phyloP scores from a whole-genome alignment of 1,140 invertebrate species.

The Bilobella aurantiaca region DNA sequence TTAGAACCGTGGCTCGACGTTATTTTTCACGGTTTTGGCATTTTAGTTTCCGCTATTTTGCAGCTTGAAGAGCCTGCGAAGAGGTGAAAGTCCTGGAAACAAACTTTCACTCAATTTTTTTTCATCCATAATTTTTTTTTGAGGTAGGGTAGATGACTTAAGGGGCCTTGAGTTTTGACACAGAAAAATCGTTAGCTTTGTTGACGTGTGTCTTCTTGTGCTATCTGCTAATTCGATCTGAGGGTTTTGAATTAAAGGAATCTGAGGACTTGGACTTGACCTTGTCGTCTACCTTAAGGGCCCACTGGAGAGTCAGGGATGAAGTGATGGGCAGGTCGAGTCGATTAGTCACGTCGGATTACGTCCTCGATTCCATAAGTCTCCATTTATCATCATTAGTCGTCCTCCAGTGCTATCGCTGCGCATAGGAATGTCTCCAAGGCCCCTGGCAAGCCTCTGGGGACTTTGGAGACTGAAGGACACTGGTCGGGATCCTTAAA shows the following conservation, averaged over 20 bases:
- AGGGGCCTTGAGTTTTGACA: no score
- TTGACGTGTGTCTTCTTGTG: not conserved
- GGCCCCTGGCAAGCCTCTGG: not conserved
- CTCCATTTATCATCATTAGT: slow-evolving; percentile 9
- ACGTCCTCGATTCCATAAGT: slow-evolving; percentile 3
- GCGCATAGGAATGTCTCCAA: not conserved
- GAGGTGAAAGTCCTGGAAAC: not conserved
- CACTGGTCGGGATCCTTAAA: not conserved
- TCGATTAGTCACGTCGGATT: slow-evolving; percentile 6
- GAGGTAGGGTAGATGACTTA: no score
- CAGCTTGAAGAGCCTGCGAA: not conserved
- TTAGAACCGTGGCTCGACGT: no score
- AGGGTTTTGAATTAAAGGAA: not conserved
- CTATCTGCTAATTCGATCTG: not conserved
- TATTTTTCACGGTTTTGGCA: no score
- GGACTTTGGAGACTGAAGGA: not conserved
- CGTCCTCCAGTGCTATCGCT: not conserved
- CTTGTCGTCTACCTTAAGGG: not conserved
- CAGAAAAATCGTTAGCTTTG: not conserved
- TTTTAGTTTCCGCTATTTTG: not conserved
- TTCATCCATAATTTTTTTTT: no score
- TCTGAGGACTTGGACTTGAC: not conserved
- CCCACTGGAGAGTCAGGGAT: not conserved
- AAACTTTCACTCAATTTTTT: no score
- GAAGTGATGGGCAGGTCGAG: not conserved